phyloP scores from a whole-genome alignment of 2,888 invertebrate genomes.

The Mystacides longicornis region DNA sequence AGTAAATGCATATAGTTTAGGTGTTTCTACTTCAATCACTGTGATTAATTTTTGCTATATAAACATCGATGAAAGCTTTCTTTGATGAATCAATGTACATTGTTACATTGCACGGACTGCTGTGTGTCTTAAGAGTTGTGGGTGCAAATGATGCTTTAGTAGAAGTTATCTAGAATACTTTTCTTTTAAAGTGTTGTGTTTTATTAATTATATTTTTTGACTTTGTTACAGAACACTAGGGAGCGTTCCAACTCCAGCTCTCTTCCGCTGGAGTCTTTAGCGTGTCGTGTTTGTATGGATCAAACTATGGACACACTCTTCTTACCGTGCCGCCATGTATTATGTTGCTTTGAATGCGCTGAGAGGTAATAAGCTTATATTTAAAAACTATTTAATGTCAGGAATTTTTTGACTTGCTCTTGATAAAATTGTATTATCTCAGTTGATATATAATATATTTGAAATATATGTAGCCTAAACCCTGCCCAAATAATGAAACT shows the following conservation, averaged over 20 bases:
- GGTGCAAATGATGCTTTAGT: too few species aligned
- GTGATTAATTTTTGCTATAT: too few species aligned
- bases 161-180: too few species aligned
- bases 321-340: conserved; percentile 83
- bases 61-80: too few species aligned
- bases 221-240: conserved; percentile 27
- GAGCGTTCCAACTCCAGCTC: conserved; percentile 24
- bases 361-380: conserved; percentile 45
- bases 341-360: conserved; percentile 73
- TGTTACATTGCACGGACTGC: too few species aligned
- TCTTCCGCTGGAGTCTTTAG: conserved; percentile 56
- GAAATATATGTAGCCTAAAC: neutral
- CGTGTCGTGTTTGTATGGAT: conserved; percentile 87
- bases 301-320: conserved; percentile 72
- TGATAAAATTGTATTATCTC: neutral
- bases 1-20: too few species aligned
- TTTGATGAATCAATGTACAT: too few species aligned
- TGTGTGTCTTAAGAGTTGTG: too few species aligned
- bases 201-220: too few species aligned
- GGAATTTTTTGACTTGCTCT: neutral
- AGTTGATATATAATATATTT: neutral
- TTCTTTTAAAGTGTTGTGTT: too few species aligned
- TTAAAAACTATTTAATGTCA: neutral
- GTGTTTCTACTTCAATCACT: too few species aligned
- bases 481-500: neutral